Percentiles rank a stretch among this genome's conserved stretches.
Evolutionary conservation across 2,888 invertebrate genomes (phyloP).

Genomic region (Tetramorium bicarinatum): DNA sequence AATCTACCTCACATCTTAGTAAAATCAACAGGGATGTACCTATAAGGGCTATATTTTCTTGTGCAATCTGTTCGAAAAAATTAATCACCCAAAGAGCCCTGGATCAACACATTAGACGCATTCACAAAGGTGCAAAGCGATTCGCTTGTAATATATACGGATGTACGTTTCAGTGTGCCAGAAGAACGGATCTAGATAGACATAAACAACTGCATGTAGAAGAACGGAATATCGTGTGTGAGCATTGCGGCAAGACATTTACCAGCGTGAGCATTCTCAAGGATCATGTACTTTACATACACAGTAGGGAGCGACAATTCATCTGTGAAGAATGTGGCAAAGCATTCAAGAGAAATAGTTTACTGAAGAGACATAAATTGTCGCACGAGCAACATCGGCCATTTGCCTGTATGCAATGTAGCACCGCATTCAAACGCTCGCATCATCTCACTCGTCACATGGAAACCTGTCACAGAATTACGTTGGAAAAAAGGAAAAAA

Average conservation of each 20-base stretch:
- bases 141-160: constrained; percentile 80
- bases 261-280: constrained; percentile 82
- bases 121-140: constrained; percentile 80
- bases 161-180: constrained; percentile 81
- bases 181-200: constrained; percentile 81
- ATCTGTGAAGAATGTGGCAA: constrained; percentile 83
- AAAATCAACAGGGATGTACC: constrained; percentile 77
- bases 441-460: constrained; percentile 84
- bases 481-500: constrained; percentile 78
- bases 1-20: constrained; percentile 74
- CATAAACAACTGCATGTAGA: constrained; percentile 83
- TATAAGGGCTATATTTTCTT: constrained; percentile 77
- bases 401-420: constrained; percentile 82
- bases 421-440: constrained; percentile 82
- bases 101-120: constrained; percentile 81
- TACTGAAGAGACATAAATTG: constrained; percentile 82
- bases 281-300: constrained; percentile 83
- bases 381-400: constrained; percentile 84
- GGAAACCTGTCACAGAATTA: constrained; percentile 82
- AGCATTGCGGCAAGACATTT: constrained; percentile 84
- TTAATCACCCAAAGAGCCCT: constrained; percentile 81
- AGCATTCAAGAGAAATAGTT: constrained; percentile 84
- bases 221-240: constrained; percentile 82
- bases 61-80: constrained; percentile 81
- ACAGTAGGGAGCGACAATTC: constrained; percentile 82